Percentiles rank a stretch among this genome's conserved stretches.
phyloP scores from a whole-genome alignment of 2,113 vertebrate genomes.

The Stomatorhinus ivindoensis region DNA sequence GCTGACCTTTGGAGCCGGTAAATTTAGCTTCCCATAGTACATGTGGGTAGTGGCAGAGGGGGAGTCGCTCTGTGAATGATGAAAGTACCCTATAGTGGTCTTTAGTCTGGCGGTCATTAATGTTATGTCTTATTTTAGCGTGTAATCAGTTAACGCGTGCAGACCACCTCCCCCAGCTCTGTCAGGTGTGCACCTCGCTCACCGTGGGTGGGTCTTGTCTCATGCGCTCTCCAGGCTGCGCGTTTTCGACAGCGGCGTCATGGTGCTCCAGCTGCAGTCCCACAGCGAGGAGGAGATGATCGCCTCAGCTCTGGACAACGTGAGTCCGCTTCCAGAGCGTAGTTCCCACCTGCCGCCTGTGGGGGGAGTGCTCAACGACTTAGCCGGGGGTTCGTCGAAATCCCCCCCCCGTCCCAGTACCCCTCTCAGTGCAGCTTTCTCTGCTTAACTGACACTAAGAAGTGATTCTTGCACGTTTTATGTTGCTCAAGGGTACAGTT shows the following conservation, averaged over 20 bases:
- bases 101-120: background rate
- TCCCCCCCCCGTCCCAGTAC: background rate
- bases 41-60: background rate
- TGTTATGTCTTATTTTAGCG: background rate
- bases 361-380: background rate
- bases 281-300: constrained; percentile 98
- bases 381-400: background rate
- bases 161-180: background rate
- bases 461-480: background rate
- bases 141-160: background rate
- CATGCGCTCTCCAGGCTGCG: constrained; percentile 66
- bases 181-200: background rate
- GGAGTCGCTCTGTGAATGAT: background rate
- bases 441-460: background rate
- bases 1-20: background rate
- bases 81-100: background rate
- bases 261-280: constrained; percentile 96
- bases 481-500: background rate
- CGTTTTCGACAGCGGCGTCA: constrained; percentile 94
- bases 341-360: background rate
- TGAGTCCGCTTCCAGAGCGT: constrained; percentile 44
- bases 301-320: constrained; percentile 85
- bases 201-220: background rate
- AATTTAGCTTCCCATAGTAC: background rate
- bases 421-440: background rate